These are phyloP conservation scores for Nebria brevicollis DNA, from an alignment of 2,888 invertebrate genomes.

Conservation along the genomic window DNA sequence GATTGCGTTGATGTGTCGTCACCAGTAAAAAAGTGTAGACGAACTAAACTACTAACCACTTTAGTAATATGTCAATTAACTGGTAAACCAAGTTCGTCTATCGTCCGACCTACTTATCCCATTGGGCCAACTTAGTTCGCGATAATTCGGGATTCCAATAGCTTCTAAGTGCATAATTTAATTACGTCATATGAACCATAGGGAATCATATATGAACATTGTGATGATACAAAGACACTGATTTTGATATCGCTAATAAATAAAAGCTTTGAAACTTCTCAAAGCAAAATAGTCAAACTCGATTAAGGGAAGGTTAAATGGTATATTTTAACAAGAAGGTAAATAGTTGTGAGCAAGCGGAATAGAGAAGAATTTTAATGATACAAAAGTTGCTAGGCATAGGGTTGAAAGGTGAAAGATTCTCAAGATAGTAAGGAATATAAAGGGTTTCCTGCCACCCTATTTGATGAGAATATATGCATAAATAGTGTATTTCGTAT, in stretches of 20 bases:
- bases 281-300: neutral
- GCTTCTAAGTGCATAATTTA: slow-evolving; percentile 27
- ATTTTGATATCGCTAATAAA: neutral
- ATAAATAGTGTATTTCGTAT: too few species aligned
- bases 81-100: neutral
- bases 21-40: neutral
- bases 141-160: slow-evolving; percentile 27
- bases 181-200: slow-evolving; percentile 21
- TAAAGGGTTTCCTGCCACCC: too few species aligned
- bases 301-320: too few species aligned
- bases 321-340: too few species aligned
- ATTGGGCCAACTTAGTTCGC: slow-evolving; percentile 14
- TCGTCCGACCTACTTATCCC: slow-evolving; percentile 11
- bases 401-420: too few species aligned
- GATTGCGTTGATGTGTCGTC: neutral
- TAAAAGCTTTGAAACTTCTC: neutral
- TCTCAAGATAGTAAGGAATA: too few species aligned
- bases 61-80: slow-evolving; percentile 19
- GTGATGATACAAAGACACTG: neutral
- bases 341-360: too few species aligned
- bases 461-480: too few species aligned
- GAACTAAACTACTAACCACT: slow-evolving; percentile 18
- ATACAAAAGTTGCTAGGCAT: too few species aligned
- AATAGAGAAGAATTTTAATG: too few species aligned
- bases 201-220: slow-evolving; percentile 16